Conservation (phyloP, 2,888 invertebrate genomes). For the Drosophila aldrichi region DNA sequence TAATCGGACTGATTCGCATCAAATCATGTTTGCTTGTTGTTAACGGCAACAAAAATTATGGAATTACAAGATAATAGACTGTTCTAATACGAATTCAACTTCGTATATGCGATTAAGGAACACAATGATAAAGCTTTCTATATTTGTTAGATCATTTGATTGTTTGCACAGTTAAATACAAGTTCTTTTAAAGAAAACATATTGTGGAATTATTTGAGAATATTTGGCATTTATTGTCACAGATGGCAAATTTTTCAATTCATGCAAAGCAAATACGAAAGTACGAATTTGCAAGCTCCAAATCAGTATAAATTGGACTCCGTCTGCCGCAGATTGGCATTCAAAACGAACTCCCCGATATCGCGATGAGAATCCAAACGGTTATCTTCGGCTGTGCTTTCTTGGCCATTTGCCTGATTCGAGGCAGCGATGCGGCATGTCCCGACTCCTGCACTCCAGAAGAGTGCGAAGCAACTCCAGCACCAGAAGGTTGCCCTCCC, state of each 20-base stretch:
- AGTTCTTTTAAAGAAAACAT: neutral
- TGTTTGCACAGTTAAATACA: neutral
- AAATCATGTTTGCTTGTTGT: neutral
- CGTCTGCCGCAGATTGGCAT: neutral
- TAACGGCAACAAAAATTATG: too few relatives aligned
- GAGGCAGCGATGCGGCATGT: conserved; percentile 10
- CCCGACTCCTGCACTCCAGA: neutral
- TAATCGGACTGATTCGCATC: neutral
- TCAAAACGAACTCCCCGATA: neutral
- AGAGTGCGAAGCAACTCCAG: neutral
- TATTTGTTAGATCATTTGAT: neutral
- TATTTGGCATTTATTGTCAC: neutral
- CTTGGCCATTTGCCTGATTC: conserved; percentile 17
- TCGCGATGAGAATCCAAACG: conserved; percentile 23
- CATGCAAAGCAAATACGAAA: neutral
- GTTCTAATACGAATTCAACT: too few relatives aligned
- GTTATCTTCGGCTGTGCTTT: conserved; percentile 22
- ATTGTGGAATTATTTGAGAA: neutral
- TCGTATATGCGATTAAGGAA: too few relatives aligned
- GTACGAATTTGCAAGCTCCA: neutral
- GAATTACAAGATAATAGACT: too few relatives aligned
- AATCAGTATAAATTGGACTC: conserved; percentile 1
- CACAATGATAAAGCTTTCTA: too few relatives aligned
- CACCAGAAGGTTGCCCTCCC: too few relatives aligned
- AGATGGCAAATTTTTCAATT: neutral